Evolutionary conservation across 2,113 vertebrate species (phyloP), one percentile per base, ranked within the genome.

Genomic region (Nibea albiflora): DNA sequence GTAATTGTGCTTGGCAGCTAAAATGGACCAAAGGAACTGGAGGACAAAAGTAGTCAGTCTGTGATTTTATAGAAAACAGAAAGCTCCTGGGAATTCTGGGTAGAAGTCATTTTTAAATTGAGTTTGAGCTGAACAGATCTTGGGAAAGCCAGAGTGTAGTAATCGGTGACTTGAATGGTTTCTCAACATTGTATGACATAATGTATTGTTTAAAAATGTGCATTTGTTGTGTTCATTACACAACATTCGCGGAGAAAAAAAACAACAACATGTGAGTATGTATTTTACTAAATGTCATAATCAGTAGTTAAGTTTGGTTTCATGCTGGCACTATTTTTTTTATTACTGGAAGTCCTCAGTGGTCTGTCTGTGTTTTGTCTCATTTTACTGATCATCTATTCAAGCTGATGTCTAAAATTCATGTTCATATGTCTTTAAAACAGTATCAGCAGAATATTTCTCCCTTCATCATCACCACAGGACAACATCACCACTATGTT

Each of bases 371-470:
- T 46, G 44, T 46, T 46, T 46, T 46, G 44, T 46, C 44, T 46
- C 44, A 46, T 11, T 46, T 46, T 4, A 42, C 35, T 39, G 35
- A 39, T 39, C 35, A 39, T 39, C 35, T 9, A 8, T 39, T 39
- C 35, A 39, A 39, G 35, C 12, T 53, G 0, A 19, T 49, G 7
- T 20, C 56, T 0, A 70, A 28, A 52, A 28, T 5, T 35, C 16
- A 76, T 44, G 19, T 26, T 26, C 11, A 26, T 16, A 52, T 16
- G 65, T 35, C 46, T 42, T n/a, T 49, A 50, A 19, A 14, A 54
- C 15, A 73, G 50, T 65, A 73, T 84, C 80, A 77, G 63, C 72
- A 86, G 17, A 50, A 72, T 49, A 61, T 52, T 24, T 44, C 35
- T 54, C 14, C 26, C 50, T 39, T 62, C 62, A 63, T 83, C 53